A percentile compares a stretch with the other conserved stretches of the same genome.
Evolutionary conservation across 2,888 invertebrate species (phyloP).

Genomic region (Pollenia angustigena): DNA sequence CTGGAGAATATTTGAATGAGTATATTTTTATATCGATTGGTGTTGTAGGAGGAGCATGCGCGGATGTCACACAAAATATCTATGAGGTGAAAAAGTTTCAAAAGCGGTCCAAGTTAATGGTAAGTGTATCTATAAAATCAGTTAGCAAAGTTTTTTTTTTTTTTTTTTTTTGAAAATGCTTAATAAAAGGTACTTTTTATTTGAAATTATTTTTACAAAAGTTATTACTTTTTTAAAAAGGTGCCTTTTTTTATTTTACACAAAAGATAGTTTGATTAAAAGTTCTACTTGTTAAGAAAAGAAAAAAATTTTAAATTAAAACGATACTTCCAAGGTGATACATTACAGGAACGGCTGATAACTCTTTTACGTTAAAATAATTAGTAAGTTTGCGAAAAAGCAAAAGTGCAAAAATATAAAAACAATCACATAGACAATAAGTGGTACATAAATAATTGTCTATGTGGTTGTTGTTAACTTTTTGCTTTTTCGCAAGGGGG

Average conservation of each 20-base stretch:
- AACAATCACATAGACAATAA: too few species aligned
- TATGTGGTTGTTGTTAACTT: too few species aligned
- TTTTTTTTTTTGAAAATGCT: background rate
- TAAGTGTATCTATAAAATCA: conserved; percentile 68
- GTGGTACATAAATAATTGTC: too few species aligned
- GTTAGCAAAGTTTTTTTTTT: background rate
- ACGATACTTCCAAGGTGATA: too few species aligned
- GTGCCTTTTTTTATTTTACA: background rate
- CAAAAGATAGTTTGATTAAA: background rate
- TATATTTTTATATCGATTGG: conserved; percentile 97
- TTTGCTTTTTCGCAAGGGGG: too few species aligned
- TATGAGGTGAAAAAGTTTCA: conserved; percentile 88
- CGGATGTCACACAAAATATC: conserved; percentile 94
- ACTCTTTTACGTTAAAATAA: too few species aligned
- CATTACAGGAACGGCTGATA: too few species aligned
- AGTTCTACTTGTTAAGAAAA: background rate
- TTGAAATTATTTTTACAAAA: background rate
- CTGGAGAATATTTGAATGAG: conserved; percentile 90
- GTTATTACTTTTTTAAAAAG: background rate
- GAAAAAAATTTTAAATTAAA: too few species aligned
- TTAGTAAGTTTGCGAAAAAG: too few species aligned
- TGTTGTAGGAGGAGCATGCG: conserved; percentile 95
- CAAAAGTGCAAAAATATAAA: too few species aligned
- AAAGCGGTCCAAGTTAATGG: conserved; percentile 90
- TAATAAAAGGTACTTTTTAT: background rate